A percentile compares a stretch with the other conserved stretches of the same genome.
Evolutionary conservation across 2,797 vertebrate species (phyloP).

Genomic region (Melanitta fusca): DNA sequence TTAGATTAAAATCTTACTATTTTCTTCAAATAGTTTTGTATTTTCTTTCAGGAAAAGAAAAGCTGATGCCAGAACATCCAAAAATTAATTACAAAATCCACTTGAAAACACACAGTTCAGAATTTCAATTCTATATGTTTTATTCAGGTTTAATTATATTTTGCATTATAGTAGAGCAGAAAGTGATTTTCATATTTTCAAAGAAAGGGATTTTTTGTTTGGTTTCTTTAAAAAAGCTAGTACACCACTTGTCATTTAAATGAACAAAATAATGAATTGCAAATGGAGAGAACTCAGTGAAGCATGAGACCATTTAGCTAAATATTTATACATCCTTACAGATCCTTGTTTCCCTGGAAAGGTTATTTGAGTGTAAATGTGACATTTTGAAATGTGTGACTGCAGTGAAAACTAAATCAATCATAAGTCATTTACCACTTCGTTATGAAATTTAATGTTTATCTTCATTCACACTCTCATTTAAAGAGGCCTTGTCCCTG

Average conservation of each 20-base stretch:
- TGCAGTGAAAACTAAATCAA: slow-evolving; percentile 62
- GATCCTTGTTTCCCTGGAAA: slow-evolving; percentile 64
- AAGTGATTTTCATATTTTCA: slow-evolving; percentile 9
- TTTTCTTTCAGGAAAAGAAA: background rate
- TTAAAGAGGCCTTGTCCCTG: slow-evolving; percentile 47
- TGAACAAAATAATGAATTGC: slow-evolving; percentile 64
- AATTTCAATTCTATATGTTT: background rate
- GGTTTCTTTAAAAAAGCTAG: slow-evolving; percentile 3
- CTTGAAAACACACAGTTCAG: background rate
- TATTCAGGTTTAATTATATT: background rate
- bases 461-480: slow-evolving; percentile 40
- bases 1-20: background rate
- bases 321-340: slow-evolving; percentile 67
- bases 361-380: slow-evolving; percentile 68
- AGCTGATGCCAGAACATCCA: background rate
- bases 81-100: background rate
- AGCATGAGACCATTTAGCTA: slow-evolving; percentile 61
- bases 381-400: slow-evolving; percentile 63
- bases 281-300: slow-evolving; percentile 43
- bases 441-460: slow-evolving; percentile 63
- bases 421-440: slow-evolving; percentile 65
- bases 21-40: background rate
- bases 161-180: background rate
- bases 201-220: background rate
- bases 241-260: slow-evolving; percentile 38